Conservation (phyloP, 2,888 invertebrate genomes). For the Caenorhabditis imperialis region DNA sequence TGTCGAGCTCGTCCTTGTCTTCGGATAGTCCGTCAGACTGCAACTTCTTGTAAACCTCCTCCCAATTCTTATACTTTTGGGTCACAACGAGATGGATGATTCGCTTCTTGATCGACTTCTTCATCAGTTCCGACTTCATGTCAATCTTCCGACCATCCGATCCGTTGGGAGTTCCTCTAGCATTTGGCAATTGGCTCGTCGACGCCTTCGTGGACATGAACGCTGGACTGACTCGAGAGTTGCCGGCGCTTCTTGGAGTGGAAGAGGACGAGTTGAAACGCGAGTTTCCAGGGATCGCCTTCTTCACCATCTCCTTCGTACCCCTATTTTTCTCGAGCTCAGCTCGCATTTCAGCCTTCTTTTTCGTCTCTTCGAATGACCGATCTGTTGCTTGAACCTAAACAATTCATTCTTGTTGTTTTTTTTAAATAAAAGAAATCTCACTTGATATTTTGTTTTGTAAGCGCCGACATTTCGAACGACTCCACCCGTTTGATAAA, state of each 20-base stretch:
- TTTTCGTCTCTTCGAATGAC: slow-evolving; percentile 72
- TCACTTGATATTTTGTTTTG: slow-evolving; percentile 51
- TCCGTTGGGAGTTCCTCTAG: slow-evolving; percentile 34
- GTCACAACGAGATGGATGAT: slow-evolving; percentile 67
- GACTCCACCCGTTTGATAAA: slow-evolving; percentile 44
- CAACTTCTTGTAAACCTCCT: slow-evolving; percentile 60
- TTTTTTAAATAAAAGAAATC: slow-evolving; percentile 1
- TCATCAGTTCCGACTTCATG: slow-evolving; percentile 60
- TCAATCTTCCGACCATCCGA: slow-evolving; percentile 28
- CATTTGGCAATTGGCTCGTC: slow-evolving; percentile 17
- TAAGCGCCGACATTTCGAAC: slow-evolving; percentile 52
- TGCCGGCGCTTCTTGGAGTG: slow-evolving; percentile 30
- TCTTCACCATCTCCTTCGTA: slow-evolving; percentile 69
- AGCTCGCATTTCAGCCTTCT: slow-evolving; percentile 67
- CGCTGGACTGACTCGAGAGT: slow-evolving; percentile 48
- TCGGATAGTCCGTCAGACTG: slow-evolving; percentile 57
- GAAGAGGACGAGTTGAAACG: slow-evolving; percentile 22
- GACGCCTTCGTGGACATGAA: slow-evolving; percentile 36
- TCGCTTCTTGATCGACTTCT: slow-evolving; percentile 57
- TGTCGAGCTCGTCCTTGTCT: slow-evolving; percentile 45
- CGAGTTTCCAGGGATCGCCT: background rate
- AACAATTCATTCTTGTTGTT: too few relatives aligned
- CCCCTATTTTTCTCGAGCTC: slow-evolving; percentile 70
- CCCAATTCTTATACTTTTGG: slow-evolving; percentile 57
- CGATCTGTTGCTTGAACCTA: slow-evolving; percentile 72